Evolutionary conservation across 2,888 invertebrate species (phyloP).

Genomic region (Pardosa pseudoannulata): DNA sequence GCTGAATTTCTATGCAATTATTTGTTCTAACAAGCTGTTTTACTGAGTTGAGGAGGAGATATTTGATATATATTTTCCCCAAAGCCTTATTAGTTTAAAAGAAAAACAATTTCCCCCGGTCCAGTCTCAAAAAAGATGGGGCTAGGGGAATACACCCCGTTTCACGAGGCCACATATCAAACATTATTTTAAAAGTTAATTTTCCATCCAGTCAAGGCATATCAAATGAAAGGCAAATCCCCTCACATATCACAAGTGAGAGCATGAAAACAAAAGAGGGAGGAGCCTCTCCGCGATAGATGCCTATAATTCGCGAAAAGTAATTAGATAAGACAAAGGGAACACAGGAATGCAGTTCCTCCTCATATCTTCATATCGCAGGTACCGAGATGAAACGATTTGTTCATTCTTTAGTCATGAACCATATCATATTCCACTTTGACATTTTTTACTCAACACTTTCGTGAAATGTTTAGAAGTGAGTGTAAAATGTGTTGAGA

Average conservation of each 20-base stretch:
- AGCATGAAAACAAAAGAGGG: conserved; percentile 25
- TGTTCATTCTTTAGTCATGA: conserved; percentile 64
- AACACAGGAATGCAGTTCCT: conserved; percentile 35
- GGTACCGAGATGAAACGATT: conserved; percentile 46
- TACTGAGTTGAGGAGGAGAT: conserved; percentile 53
- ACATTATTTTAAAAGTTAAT: conserved; percentile 50
- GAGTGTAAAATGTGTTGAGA: conserved; percentile 67
- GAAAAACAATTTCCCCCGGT: conserved; percentile 21
- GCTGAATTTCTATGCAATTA: conserved; percentile 68
- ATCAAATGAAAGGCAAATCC: conserved; percentile 55
- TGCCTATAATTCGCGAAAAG: conserved; percentile 29
- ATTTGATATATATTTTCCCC: conserved; percentile 58
- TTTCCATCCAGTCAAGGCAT: conserved; percentile 70
- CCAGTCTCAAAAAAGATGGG: conserved; percentile 14
- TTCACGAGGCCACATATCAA: conserved; percentile 62
- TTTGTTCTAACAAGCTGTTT: conserved; percentile 55
- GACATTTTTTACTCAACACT: conserved; percentile 69
- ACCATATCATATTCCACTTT: conserved; percentile 69
- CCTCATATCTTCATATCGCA: conserved; percentile 51
- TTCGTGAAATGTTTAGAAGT: conserved; percentile 68
- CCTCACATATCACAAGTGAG: conserved; percentile 63
- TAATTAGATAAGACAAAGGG: conserved; percentile 30
- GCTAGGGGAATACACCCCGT: conserved; percentile 33
- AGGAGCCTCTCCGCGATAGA: conserved; percentile 47
- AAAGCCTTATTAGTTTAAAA: conserved; percentile 27